Conservation (phyloP, 1,140 invertebrate species). For the Eriosoma lanigerum region DNA sequence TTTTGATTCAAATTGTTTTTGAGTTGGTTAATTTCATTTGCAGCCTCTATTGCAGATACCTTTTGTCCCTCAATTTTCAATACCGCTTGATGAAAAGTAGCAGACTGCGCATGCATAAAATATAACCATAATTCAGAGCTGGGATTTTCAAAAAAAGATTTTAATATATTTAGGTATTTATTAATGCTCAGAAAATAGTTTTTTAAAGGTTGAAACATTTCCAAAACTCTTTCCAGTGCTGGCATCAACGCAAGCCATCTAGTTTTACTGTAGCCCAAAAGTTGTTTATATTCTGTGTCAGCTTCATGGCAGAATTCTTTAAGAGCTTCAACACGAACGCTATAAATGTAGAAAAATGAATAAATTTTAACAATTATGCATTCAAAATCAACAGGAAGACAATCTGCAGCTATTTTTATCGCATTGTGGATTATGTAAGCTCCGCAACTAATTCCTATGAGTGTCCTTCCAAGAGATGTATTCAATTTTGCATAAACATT, state of each 20-base stretch:
- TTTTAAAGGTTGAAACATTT: neutral
- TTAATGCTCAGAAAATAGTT: neutral
- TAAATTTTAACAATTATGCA: slow-evolving; percentile 9
- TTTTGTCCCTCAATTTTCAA: neutral
- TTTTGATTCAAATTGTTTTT: neutral
- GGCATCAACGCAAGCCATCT: neutral
- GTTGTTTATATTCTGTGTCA: neutral
- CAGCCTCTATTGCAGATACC: neutral
- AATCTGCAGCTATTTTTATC: neutral
- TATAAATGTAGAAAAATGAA: slow-evolving; percentile 24
- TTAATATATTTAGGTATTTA: neutral
- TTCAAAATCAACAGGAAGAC: neutral
- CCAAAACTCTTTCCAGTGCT: slow-evolving; percentile 1
- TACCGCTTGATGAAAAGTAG: neutral
- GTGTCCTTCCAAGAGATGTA: neutral
- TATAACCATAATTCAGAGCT: neutral
- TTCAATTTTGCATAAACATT: neutral
- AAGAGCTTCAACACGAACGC: neutral
- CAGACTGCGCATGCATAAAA: slow-evolving; percentile 4
- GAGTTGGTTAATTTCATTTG: neutral
- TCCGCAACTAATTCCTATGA: neutral
- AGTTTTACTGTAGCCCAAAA: neutral
- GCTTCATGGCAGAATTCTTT: neutral
- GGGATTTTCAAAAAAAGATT: neutral
- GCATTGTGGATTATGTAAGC: neutral